Evolutionary conservation across 1,140 invertebrate genomes (phyloP), one percentile per base, ranked within the genome.

Genomic region (Brachionus angularis): DNA sequence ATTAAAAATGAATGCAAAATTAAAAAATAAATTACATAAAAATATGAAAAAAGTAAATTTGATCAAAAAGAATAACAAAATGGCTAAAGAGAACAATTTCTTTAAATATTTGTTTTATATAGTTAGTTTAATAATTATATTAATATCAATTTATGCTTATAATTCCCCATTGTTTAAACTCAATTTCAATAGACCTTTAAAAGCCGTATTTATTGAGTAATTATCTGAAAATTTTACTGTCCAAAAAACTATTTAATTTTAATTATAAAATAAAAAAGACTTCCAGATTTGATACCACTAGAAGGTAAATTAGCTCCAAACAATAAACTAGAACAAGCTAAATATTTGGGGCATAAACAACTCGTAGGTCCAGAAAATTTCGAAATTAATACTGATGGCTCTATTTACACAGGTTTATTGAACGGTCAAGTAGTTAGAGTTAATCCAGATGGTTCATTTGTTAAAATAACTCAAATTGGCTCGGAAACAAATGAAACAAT

Each of bases 401-500:
- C 12, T 33, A 21, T 67, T n/a, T 47, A 33, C 29, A 67, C 62
- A 14, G 62, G 62, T 23, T 27, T 67, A 33, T 14, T 67, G 29
- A 67, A 67, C 16, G 62, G 62, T 21, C 62, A 67, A 36, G 29
- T 67, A 7, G 62, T 67, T 31, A 46, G 25, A 31, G 42, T 67
- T 36, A 42, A 67, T 34, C 16, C 42, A 8, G 33, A 46, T 18
- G 36, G 36, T 14, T n/a, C 31, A 21, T 18, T 47, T 33, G 5
- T 23, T 3, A 5, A 34, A 5, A 47, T 67, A 18, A 27, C 47
- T 33, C 62, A 67, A 34, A 67, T 67, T 18, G 62, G 62, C 3
- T 3, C 42, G 18, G 14, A 47, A 23, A 47, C n/a, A 4, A 21
- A 47, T 1, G 27, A 67, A 36, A 16, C 18, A 10, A 34, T 29